Conservation (phyloP, 1,140 invertebrate genomes). For the Palaemon carinicauda region DNA sequence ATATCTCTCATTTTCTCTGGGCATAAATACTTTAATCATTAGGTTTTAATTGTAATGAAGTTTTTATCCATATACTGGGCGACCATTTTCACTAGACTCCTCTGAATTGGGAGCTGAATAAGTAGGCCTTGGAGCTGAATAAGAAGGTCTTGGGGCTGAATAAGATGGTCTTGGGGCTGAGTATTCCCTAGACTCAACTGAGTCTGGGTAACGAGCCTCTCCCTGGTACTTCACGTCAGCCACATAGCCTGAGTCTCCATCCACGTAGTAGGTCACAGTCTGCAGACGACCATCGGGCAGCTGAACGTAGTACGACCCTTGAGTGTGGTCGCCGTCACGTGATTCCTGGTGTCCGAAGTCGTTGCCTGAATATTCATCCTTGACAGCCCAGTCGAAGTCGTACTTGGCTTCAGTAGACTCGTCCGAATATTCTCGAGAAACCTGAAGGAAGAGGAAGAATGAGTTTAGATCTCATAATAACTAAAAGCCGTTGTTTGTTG, state of each 20-base stretch:
- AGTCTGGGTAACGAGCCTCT: neutral
- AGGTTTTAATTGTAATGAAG: no score
- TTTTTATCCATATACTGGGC: no score
- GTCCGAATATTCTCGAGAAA: neutral
- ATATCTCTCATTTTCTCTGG: no score
- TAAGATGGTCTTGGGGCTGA: neutral
- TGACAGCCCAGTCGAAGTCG: neutral
- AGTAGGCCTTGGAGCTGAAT: neutral
- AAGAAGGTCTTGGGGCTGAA: neutral
- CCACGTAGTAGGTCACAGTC: neutral
- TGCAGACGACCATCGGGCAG: conserved; percentile 14
- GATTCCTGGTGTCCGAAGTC: conserved; percentile 6
- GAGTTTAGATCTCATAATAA: neutral
- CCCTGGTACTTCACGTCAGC: neutral
- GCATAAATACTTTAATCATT: no score
- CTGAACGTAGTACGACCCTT: conserved; percentile 4
- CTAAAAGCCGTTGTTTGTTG: no score
- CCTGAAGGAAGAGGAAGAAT: neutral
- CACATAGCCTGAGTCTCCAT: neutral
- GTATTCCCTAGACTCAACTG: neutral
- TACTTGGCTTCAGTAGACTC: neutral
- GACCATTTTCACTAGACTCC: neutral
- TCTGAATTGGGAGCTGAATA: neutral
- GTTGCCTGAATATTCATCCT: neutral
- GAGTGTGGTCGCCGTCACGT: conserved; percentile 13